A percentile compares a stretch with the other conserved stretches of the same genome.
phyloP scores from a whole-genome alignment of 2,113 vertebrate species.

The Jaculus jaculus region DNA sequence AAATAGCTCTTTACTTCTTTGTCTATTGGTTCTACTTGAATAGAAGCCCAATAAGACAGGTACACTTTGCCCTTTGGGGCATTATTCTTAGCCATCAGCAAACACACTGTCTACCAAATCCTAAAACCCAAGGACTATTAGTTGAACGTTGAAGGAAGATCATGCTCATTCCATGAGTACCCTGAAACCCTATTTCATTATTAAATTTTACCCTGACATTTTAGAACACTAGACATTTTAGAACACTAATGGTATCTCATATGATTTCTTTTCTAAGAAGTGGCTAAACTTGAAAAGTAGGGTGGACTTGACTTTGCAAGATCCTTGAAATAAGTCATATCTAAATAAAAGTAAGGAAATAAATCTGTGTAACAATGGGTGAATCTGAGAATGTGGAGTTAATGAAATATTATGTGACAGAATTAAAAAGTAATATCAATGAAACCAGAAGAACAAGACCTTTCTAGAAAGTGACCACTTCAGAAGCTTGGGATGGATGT shows the following conservation, averaged over 20 bases:
- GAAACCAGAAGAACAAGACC: background rate
- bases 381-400: background rate
- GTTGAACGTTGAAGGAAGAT: background rate
- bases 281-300: constrained; percentile 50
- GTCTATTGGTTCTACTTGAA: background rate
- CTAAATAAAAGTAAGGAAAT: background rate
- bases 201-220: constrained; percentile 39
- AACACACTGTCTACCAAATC: background rate
- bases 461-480: background rate
- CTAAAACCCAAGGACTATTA: background rate
- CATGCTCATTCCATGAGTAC: background rate
- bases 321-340: background rate
- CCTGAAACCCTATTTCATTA: background rate
- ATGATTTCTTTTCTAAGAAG: constrained; percentile 29
- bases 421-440: background rate
- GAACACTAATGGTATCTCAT: constrained; percentile 42
- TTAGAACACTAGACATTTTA: constrained; percentile 12
- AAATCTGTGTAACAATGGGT: background rate
- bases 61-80: background rate
- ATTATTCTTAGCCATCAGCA: background rate
- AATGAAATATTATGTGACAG: background rate
- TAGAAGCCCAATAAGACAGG: background rate
- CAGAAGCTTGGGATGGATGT: background rate
- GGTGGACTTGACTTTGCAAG: constrained; percentile 21
- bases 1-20: background rate